Percentiles rank a stretch among this genome's conserved stretches.
phyloP scores from a whole-genome alignment of 2,797 vertebrate species.

The Furcifer pardalis region DNA sequence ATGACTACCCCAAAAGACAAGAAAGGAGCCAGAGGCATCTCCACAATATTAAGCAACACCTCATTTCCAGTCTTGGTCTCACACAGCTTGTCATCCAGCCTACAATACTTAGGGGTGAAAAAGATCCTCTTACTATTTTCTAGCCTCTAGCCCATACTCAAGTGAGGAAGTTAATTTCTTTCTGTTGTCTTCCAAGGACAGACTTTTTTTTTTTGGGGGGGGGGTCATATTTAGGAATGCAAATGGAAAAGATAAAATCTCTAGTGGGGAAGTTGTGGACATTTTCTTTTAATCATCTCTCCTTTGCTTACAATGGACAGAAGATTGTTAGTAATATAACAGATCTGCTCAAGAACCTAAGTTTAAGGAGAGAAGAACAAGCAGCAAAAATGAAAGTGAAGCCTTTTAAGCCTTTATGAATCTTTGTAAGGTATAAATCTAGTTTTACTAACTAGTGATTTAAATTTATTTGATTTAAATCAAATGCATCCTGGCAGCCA shows the following conservation, averaged over 20 bases:
- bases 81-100: neutral
- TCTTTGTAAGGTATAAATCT: no score
- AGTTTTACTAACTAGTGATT: no score
- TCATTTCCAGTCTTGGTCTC: neutral
- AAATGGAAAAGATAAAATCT: neutral
- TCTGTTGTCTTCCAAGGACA: neutral
- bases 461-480: no score
- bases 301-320: neutral
- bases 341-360: no score
- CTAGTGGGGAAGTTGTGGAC: neutral
- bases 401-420: no score
- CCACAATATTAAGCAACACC: neutral
- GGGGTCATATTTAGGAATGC: neutral
- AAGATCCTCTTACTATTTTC: neutral
- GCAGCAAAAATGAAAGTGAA: no score
- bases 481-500: no score
- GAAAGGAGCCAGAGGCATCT: neutral
- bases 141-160: neutral
- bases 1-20: neutral
- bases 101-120: neutral
- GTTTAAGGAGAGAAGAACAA: no score
- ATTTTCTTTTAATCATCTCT: neutral
- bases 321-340: neutral
- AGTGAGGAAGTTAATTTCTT: no score
- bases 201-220: neutral